Evolutionary conservation across 2,888 invertebrate species (phyloP).

Genomic region (Drosophila mercatorum): DNA sequence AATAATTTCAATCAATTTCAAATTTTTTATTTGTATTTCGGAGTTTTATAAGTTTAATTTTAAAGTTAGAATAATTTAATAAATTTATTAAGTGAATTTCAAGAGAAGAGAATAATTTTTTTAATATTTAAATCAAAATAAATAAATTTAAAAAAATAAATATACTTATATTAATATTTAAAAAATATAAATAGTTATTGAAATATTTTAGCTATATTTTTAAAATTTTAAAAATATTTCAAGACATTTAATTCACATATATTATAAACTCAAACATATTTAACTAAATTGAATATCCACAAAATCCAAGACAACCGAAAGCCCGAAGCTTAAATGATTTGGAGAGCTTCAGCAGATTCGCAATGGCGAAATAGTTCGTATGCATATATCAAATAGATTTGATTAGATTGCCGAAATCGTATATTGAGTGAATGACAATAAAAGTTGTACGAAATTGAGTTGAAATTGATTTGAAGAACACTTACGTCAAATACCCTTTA

Average conservation of each 20-base stretch:
- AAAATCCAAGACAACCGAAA: neutral
- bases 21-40: too few species aligned
- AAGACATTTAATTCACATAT: neutral
- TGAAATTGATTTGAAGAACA: constrained; percentile 67
- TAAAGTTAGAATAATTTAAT: too few species aligned
- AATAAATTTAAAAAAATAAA: too few species aligned
- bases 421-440: constrained; percentile 7
- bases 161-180: too few species aligned
- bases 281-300: neutral
- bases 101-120: too few species aligned
- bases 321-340: neutral
- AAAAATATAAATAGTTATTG: neutral
- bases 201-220: too few species aligned
- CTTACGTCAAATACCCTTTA: constrained; percentile 66
- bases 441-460: constrained; percentile 32
- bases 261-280: neutral
- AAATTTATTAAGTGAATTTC: too few species aligned
- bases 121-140: too few species aligned
- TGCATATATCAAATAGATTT: constrained; percentile 7
- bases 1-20: too few species aligned
- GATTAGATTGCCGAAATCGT: neutral
- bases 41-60: too few species aligned
- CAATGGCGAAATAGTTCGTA: neutral
- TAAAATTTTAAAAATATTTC: too few species aligned
- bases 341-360: neutral